A percentile compares a stretch with the other conserved stretches of the same genome.
phyloP scores from a whole-genome alignment of 2,797 vertebrate genomes.

The Octomys mimax region DNA sequence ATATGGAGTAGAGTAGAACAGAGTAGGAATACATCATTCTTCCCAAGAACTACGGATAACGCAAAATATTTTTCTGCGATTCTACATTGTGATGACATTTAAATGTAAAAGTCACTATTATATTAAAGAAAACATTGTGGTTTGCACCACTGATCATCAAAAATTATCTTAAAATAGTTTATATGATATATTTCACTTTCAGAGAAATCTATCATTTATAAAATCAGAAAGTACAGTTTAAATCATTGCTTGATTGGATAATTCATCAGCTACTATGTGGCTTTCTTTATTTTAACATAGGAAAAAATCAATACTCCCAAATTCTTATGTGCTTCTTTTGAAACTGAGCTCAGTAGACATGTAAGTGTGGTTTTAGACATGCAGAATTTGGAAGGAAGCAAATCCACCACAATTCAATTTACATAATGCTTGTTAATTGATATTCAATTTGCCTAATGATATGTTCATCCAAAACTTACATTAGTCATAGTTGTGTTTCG shows the following conservation, averaged over 20 bases:
- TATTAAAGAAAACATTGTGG: background rate
- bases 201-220: background rate
- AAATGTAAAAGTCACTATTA: background rate
- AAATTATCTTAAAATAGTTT: slow-evolving; percentile 22
- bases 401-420: slow-evolving; percentile 46
- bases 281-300: background rate
- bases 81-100: slow-evolving; percentile 12
- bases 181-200: background rate
- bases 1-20: background rate
- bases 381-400: background rate
- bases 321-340: background rate
- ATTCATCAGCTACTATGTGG: background rate
- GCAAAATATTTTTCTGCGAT: background rate
- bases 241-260: slow-evolving; percentile 27
- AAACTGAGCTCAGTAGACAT: background rate
- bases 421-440: slow-evolving; percentile 15
- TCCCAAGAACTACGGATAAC: background rate
- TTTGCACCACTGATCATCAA: background rate
- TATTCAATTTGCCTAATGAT: slow-evolving; percentile 25
- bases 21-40: background rate
- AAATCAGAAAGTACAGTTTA: background rate
- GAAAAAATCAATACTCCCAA: background rate
- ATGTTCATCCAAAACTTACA: background rate
- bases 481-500: slow-evolving; percentile 13
- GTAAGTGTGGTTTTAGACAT: background rate